Evolutionary conservation across 2,113 vertebrate species (phyloP).

Genomic region (Pterocles gutturalis): DNA sequence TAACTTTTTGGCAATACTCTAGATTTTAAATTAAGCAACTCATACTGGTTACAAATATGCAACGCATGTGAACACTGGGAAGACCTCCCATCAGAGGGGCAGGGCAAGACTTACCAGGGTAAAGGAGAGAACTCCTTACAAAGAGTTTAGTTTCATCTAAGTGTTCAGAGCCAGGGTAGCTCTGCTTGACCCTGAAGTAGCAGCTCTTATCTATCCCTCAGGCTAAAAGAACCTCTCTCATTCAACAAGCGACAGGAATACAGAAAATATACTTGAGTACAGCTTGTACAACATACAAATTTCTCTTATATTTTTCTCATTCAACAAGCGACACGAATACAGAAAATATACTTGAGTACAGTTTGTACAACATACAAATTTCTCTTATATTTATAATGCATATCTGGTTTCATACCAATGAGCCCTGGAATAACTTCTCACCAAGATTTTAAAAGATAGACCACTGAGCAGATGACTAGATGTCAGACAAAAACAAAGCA

Average conservation of each 20-base stretch:
- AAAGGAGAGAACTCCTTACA: not conserved
- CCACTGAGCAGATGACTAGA: not conserved
- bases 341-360: not conserved
- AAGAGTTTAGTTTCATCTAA: not conserved
- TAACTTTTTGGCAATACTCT: not conserved
- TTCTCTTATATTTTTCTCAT: not conserved
- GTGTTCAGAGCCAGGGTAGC: not conserved
- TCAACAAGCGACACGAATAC: not conserved
- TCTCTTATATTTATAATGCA: not conserved
- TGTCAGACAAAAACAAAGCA: not conserved
- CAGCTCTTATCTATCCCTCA: not conserved
- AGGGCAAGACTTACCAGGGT: not conserved
- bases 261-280: not conserved
- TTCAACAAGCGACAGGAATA: not conserved
- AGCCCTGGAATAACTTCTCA: not conserved
- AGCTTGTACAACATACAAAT: not conserved
- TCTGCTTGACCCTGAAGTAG: not conserved
- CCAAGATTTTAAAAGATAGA: not conserved
- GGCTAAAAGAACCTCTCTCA: not conserved
- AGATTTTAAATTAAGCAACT: not conserved
- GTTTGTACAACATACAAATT: not conserved
- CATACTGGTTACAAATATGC: not conserved
- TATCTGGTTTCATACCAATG: not conserved
- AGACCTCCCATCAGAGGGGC: not conserved
- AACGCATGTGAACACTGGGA: not conserved